These are phyloP conservation scores for Cremastinae sp. DNA, from an alignment of 2,888 invertebrate species.

Conservation along the genomic window DNA sequence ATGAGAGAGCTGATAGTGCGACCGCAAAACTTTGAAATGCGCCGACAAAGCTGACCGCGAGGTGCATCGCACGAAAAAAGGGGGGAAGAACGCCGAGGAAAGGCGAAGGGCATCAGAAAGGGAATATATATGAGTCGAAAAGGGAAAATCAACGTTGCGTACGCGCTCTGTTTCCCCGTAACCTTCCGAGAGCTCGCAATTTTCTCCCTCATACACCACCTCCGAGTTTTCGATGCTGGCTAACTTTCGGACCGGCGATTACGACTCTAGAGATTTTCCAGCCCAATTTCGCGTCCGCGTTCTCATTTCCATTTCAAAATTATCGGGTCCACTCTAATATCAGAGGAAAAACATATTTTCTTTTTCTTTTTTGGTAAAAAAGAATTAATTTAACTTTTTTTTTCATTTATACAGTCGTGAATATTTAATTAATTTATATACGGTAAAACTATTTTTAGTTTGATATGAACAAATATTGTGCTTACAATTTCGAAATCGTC, in stretches of 20 bases:
- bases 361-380: too few relatives aligned
- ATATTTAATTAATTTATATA: too few relatives aligned
- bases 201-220: conserved; percentile 15
- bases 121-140: conserved; percentile 54
- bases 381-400: too few relatives aligned
- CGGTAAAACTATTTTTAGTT: too few relatives aligned
- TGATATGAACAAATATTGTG: too few relatives aligned
- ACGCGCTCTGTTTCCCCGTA: conserved; percentile 21
- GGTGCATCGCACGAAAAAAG: conserved; percentile 3
- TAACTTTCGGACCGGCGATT: conserved; percentile 38
- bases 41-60: conserved; percentile 28
- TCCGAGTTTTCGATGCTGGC: conserved; percentile 12
- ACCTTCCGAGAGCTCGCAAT: conserved; percentile 12
- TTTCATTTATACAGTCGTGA: too few relatives aligned
- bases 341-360: too few relatives aligned
- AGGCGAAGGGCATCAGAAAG: conserved; percentile 31
- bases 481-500: too few relatives aligned
- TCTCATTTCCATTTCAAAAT: conserved; percentile 14
- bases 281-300: neutral
- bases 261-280: conserved; percentile 20
- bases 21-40: conserved; percentile 35
- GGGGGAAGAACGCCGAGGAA: conserved; percentile 14
- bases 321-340: conserved; percentile 11
- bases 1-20: conserved; percentile 27
- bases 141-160: conserved; percentile 53